Conservation (phyloP, 2,797 vertebrate genomes). For the Knipowitschia caucasica region DNA sequence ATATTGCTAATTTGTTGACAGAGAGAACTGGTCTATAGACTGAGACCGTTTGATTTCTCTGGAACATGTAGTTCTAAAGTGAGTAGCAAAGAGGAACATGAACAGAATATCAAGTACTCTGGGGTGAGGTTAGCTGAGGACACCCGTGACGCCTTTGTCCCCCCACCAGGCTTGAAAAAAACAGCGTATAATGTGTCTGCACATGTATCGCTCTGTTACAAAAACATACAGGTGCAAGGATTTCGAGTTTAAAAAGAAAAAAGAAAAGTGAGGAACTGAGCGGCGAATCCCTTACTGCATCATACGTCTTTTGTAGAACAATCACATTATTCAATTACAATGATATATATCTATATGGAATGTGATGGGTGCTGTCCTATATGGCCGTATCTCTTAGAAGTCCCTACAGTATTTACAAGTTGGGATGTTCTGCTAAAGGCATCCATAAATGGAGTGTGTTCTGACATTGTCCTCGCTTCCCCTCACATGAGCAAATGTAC, state of each 20-base stretch:
- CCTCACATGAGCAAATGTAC: slow-evolving; percentile 29
- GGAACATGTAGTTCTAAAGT: neutral
- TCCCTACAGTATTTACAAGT: too few species aligned
- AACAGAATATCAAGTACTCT: neutral
- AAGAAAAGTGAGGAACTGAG: neutral
- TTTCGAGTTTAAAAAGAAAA: neutral
- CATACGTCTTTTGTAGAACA: too few species aligned
- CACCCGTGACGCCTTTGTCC: neutral
- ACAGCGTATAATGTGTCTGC: neutral
- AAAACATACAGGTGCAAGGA: neutral
- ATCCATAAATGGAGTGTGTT: neutral
- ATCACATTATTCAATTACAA: too few species aligned
- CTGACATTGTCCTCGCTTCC: slow-evolving; percentile 2
- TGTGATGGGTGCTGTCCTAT: too few species aligned
- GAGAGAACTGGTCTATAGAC: too few species aligned
- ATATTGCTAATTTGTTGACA: neutral
- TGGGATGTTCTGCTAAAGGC: neutral
- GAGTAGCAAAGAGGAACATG: neutral
- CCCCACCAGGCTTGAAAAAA: neutral
- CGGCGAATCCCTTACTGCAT: too few species aligned
- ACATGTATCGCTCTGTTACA: neutral
- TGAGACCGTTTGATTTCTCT: too few species aligned
- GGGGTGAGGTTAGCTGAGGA: neutral
- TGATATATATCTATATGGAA: too few species aligned
- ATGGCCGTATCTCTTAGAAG: too few species aligned